Evolutionary conservation across 2,113 vertebrate species (phyloP), one percentile per base, ranked within the genome.

Genomic region (Corythornis cristatus): DNA sequence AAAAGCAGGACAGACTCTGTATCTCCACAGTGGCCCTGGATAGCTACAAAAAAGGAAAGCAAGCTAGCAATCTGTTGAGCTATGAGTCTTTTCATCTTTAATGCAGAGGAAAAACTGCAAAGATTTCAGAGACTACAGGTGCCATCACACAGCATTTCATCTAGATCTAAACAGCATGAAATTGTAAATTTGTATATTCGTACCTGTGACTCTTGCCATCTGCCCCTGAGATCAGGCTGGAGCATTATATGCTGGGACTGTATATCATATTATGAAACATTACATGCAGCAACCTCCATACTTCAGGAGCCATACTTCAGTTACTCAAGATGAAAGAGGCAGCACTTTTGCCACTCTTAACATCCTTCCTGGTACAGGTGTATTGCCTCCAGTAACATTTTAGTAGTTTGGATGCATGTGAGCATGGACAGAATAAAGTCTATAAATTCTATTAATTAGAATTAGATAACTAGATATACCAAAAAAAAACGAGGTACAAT

Each of bases 191-290:
- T 84, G 58, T 88, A 16, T 86, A 79, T 92, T 93, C 88, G 83
- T 90, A 90, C 77, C 76, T 93, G 83, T 92, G 86, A 92, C 73
- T 94, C 53, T 65, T 68, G 68, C 86, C 90, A 90, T 96, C 90
- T 96, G 93, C 76, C 72, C 86, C 77, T 72, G 66, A 78, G 48
- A 94, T 82, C 61, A 82, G 43, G 29, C 53, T 94, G 78, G 46
- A 95, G 60, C 13, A 66, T 50, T 91, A 64, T 76, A 31, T 33
- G 29, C 58, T 82, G 50, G 66, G 45, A 77, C 42, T 91, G 68
- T 50, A 61, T 43, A 80, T 73, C 37, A 65, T 31, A 56, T 89
- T 92, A 77, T 15, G 60, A 95, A 95, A 79, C 22, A 35, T 62
- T 83, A 42, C 33, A 65, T 14, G 10, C 62, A 80, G 46, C 1